Evolutionary conservation across 1,140 invertebrate genomes (phyloP).

Genomic region (Manduca sexta): DNA sequence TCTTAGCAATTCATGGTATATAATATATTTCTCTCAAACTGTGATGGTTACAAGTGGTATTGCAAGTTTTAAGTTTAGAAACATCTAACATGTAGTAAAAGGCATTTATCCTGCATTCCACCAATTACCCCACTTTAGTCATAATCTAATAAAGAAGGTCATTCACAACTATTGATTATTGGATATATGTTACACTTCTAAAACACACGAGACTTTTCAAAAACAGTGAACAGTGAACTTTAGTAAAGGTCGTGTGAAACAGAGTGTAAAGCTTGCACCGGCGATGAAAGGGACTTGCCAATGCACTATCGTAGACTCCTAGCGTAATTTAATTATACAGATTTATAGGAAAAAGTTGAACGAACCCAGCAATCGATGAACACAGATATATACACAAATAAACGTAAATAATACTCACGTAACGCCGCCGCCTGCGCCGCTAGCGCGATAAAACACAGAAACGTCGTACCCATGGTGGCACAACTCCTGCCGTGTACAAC

Average conservation of each 20-base stretch:
- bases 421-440: constrained; percentile 51
- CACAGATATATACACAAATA: constrained; percentile 5
- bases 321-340: not conserved
- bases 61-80: too few species aligned
- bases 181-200: too few species aligned
- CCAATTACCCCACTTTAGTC: too few species aligned
- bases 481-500: constrained; percentile 35
- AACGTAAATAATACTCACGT: constrained; percentile 50
- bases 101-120: too few species aligned
- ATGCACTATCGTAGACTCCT: not conserved
- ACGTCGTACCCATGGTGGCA: constrained; percentile 55
- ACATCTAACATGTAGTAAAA: too few species aligned
- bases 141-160: too few species aligned
- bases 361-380: constrained; percentile 20
- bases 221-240: too few species aligned
- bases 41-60: too few species aligned
- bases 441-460: constrained; percentile 53
- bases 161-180: too few species aligned
- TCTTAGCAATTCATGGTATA: too few species aligned
- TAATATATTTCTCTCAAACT: too few species aligned
- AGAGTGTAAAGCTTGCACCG: constrained; percentile 1
- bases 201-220: too few species aligned
- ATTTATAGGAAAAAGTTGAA: constrained; percentile 30
- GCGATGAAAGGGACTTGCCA: not conserved
- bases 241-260: constrained; percentile 1